Percentiles rank a stretch among this genome's conserved stretches.
These are phyloP conservation scores for Pollenia angustigena DNA, from an alignment of 2,888 invertebrate genomes.

Conservation along the genomic window DNA sequence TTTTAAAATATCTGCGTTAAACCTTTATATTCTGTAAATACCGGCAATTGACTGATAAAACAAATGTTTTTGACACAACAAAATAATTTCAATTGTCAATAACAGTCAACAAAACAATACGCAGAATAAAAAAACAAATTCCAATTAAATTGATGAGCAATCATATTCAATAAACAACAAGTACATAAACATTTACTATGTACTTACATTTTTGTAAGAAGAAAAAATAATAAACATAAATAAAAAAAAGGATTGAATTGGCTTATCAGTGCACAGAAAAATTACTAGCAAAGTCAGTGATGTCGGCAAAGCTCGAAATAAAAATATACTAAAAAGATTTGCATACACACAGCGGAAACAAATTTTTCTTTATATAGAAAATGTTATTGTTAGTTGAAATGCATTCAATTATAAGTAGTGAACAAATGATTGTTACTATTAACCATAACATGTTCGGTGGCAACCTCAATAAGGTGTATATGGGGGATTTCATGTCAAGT, in stretches of 20 bases:
- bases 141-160: conserved; percentile 53
- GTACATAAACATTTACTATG: not conserved
- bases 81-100: conserved; percentile 23
- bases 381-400: too few species aligned
- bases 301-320: not conserved
- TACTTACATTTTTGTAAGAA: conserved; percentile 1
- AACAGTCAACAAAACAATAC: not conserved
- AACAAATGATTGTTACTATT: too few species aligned
- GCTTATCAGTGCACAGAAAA: conserved; percentile 27
- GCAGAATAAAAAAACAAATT: not conserved
- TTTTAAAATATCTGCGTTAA: not conserved
- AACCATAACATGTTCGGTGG: too few species aligned
- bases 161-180: conserved; percentile 21
- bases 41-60: conserved; percentile 12
- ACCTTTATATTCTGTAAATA: not conserved
- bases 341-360: too few species aligned
- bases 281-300: not conserved
- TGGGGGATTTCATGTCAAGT: too few species aligned
- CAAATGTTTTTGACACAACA: not conserved
- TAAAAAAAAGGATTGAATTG: conserved; percentile 7
- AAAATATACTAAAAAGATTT: not conserved
- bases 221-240: conserved; percentile 1
- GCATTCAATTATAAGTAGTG: too few species aligned
- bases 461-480: too few species aligned
- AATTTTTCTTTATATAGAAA: too few species aligned